phyloP scores from a whole-genome alignment of 1,140 invertebrate species.

The Danaus melanippus region DNA sequence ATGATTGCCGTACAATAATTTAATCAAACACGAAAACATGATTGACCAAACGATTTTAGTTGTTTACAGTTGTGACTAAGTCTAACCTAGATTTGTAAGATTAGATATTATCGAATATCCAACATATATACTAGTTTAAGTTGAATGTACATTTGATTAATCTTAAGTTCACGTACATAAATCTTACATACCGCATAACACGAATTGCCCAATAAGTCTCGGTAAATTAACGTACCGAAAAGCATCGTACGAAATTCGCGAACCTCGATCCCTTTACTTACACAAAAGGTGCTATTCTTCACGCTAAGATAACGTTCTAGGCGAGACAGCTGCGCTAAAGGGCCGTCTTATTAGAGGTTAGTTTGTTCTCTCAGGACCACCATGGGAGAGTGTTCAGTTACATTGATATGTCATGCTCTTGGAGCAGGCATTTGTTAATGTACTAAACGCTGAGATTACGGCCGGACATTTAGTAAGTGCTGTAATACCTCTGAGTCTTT shows the following conservation, averaged over 20 bases:
- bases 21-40: too few relatives aligned
- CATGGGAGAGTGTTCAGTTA: slow-evolving; percentile 45
- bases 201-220: too few relatives aligned
- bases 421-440: slow-evolving; percentile 52
- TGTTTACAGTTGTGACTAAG: too few relatives aligned
- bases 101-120: too few relatives aligned
- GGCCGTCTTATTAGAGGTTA: slow-evolving; percentile 55
- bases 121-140: too few relatives aligned
- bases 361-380: slow-evolving; percentile 51
- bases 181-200: too few relatives aligned
- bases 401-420: slow-evolving; percentile 50
- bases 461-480: slow-evolving; percentile 26
- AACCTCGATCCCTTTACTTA: slow-evolving; percentile 25
- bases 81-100: too few relatives aligned
- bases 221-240: too few relatives aligned
- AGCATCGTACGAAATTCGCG: slow-evolving; percentile 12
- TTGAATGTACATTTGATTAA: too few relatives aligned
- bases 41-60: too few relatives aligned
- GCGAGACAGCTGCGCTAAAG: slow-evolving; percentile 47
- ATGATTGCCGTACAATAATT: too few relatives aligned
- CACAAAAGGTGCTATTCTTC: slow-evolving; percentile 62
- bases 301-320: slow-evolving; percentile 51
- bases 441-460: slow-evolving; percentile 48
- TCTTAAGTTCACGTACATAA: too few relatives aligned
- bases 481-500: slow-evolving; percentile 6